phyloP scores from a whole-genome alignment of 2,797 vertebrate genomes.

The Erethizon dorsatum region DNA sequence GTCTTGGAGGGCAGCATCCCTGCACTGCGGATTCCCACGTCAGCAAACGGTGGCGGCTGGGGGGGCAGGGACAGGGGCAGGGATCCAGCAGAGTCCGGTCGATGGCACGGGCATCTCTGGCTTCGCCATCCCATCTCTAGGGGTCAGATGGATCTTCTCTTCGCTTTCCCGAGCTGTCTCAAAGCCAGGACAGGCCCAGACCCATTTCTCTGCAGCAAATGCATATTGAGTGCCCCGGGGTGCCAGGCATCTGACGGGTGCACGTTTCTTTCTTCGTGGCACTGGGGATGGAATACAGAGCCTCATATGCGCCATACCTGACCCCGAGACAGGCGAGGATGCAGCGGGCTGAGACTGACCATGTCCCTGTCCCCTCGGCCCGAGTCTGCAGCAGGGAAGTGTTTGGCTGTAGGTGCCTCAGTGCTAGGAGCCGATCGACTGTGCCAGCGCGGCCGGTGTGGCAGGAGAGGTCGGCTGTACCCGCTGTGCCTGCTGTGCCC shows the following conservation, averaged over 20 bases:
- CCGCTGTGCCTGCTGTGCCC: accelerated
- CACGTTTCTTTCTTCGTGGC: background rate
- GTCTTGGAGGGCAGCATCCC: accelerated
- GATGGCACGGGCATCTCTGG: background rate
- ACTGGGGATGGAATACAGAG: background rate
- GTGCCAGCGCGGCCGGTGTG: accelerated
- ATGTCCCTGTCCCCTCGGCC: background rate
- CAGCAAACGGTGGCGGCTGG: background rate
- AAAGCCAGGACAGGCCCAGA: background rate
- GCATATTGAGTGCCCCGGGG: background rate
- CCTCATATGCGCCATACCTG: background rate
- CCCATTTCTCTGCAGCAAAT: background rate
- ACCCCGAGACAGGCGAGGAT: background rate
- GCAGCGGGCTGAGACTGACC: background rate
- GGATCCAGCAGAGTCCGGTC: background rate
- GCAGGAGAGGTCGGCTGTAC: background rate
- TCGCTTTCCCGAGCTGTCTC: background rate
- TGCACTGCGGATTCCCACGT: accelerated
- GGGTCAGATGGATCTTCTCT: background rate
- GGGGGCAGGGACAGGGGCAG: no score
- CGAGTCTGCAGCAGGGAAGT: accelerated
- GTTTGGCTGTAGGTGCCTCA: background rate
- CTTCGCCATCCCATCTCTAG: background rate
- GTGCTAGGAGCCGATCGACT: background rate
- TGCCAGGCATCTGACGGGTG: background rate